A percentile compares a stretch with the other conserved stretches of the same genome.
These are phyloP conservation scores for Rattus norvegicus DNA, from an alignment of 2,113 vertebrate species.

Conservation along the genomic window DNA sequence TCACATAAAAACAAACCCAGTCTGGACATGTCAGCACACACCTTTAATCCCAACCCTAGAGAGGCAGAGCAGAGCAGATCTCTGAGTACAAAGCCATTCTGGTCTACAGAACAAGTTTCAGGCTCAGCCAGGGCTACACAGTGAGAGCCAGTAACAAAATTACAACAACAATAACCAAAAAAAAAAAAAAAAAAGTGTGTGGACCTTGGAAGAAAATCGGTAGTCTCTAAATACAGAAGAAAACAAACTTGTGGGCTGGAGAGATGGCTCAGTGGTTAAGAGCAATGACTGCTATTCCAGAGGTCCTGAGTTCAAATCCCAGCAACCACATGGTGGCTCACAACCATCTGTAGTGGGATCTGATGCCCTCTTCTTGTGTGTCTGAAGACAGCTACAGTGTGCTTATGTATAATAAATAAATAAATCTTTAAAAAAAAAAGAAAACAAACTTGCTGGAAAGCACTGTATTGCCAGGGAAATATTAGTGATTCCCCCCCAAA, in stretches of 20 bases:
- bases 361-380: no score
- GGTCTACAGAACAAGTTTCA: not conserved
- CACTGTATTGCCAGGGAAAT: no score
- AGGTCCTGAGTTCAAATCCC: no score
- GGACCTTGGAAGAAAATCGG: not conserved
- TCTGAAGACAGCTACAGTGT: no score
- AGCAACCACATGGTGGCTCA: no score
- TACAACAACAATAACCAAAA: no score
- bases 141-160: not conserved
- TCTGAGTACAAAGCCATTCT: not conserved
- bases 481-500: no score
- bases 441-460: not conserved
- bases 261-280: no score
- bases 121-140: not conserved
- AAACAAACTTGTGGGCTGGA: not conserved
- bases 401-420: no score
- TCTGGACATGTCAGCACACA: not conserved
- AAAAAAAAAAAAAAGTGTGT: not conserved
- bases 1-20: not conserved
- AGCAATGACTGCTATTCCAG: no score
- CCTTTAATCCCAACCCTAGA: not conserved
- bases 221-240: not conserved
- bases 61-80: not conserved
- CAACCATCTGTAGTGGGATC: no score
- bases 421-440: no score